Evolutionary conservation across 2,888 invertebrate species (phyloP).

Genomic region (Acrobasis suavella): DNA sequence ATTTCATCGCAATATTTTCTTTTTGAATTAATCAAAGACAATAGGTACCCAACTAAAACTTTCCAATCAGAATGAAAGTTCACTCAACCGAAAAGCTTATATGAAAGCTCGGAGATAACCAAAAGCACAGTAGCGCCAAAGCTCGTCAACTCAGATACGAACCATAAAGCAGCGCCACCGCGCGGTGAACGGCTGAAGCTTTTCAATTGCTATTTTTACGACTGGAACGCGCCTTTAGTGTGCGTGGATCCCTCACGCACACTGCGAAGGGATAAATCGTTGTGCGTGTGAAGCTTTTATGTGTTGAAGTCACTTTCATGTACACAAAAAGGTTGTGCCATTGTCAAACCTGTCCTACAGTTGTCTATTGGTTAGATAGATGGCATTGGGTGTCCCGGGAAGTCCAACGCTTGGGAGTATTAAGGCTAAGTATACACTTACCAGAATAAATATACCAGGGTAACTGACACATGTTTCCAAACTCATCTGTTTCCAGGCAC

Average conservation of each 20-base stretch:
- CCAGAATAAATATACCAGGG: conserved; percentile 52
- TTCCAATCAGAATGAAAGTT: conserved; percentile 33
- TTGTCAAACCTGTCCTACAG: conserved; percentile 49
- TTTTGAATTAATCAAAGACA: conserved; percentile 19
- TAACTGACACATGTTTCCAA: conserved; percentile 58
- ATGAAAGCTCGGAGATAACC: conserved; percentile 60
- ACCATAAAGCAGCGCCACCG: conserved; percentile 73
- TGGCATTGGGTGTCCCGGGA: conserved; percentile 67
- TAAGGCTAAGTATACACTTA: conserved; percentile 43
- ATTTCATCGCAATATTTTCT: conserved; percentile 16
- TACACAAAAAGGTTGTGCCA: conserved; percentile 61
- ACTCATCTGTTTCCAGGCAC: conserved; percentile 61
- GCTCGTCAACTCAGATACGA: conserved; percentile 51
- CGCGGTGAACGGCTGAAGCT: conserved; percentile 77
- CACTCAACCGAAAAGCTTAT: conserved; percentile 46
- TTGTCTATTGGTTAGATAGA: conserved; percentile 69
- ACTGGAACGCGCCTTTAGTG: conserved; percentile 48
- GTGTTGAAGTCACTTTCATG: conserved; percentile 61
- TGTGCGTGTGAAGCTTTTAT: conserved; percentile 70
- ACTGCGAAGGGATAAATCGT: conserved; percentile 51
- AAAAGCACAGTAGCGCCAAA: conserved; percentile 66
- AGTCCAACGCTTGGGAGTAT: conserved; percentile 28
- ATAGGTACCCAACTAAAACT: conserved; percentile 19
- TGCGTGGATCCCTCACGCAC: conserved; percentile 69
- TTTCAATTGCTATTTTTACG: conserved; percentile 72